Percentiles rank a stretch among this genome's conserved stretches.
phyloP scores from a whole-genome alignment of 2,797 vertebrate genomes.

The Molossus alvarezi region DNA sequence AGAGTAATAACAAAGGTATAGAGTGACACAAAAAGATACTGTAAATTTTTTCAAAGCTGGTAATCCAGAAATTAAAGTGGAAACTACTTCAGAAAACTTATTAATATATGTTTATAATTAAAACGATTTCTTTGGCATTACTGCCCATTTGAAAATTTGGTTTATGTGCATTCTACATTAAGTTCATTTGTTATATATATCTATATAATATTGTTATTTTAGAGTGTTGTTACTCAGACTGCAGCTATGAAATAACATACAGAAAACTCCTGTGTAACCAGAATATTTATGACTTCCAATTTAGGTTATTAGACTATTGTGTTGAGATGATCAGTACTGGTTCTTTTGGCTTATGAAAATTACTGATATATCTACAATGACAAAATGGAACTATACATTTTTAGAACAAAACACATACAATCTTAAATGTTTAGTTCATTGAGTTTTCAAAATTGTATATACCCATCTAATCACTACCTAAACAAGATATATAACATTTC shows the following conservation, averaged over 20 bases:
- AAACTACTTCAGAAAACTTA: slow-evolving; percentile 32
- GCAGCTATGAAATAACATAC: neutral
- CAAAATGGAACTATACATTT: neutral
- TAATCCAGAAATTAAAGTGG: slow-evolving; percentile 55
- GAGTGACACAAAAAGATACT: slow-evolving; percentile 81
- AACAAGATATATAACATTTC: neutral
- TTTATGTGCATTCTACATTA: neutral
- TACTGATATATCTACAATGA: neutral
- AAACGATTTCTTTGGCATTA: slow-evolving; percentile 17
- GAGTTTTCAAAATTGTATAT: neutral
- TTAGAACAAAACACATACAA: neutral
- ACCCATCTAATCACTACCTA: neutral
- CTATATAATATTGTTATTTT: neutral
- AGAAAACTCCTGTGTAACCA: neutral
- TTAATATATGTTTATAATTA: slow-evolving; percentile 64
- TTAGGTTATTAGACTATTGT: neutral
- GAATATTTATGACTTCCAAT: neutral
- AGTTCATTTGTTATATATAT: neutral
- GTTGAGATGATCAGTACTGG: neutral
- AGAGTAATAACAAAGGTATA: slow-evolving; percentile 79
- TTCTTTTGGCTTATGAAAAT: slow-evolving; percentile 48
- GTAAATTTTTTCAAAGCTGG: slow-evolving; percentile 57
- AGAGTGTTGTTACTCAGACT: neutral
- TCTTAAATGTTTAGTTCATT: neutral
- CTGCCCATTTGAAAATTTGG: neutral